Evolutionary conservation across 1,140 invertebrate species (phyloP).

Genomic region (Drosophila aff.): DNA sequence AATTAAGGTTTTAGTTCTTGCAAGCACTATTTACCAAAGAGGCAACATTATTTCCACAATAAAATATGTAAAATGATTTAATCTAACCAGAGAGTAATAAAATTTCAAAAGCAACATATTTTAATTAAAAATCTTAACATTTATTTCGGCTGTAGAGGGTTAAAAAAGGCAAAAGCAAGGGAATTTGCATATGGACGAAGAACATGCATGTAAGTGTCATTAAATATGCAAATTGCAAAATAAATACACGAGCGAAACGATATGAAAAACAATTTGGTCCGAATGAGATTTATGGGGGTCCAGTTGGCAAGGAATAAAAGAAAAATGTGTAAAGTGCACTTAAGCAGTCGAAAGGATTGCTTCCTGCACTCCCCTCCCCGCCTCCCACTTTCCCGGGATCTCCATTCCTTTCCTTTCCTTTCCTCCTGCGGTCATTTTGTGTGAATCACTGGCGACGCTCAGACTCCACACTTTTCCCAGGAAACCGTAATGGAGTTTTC

Average conservation of each 20-base stretch:
- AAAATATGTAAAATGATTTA: not conserved
- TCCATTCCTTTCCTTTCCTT: slow-evolving; percentile 3
- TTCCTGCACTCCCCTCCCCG: slow-evolving; percentile 20
- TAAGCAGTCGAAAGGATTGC: slow-evolving; percentile 72
- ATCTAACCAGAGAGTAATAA: too few species aligned
- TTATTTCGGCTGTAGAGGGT: slow-evolving; percentile 41
- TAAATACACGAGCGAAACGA: slow-evolving; percentile 54
- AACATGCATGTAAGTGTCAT: slow-evolving; percentile 75
- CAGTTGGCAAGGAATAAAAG: slow-evolving; percentile 60
- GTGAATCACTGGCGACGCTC: slow-evolving; percentile 62
- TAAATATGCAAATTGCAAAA: slow-evolving; percentile 80
- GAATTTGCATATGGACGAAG: slow-evolving; percentile 46
- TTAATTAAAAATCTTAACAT: not conserved
- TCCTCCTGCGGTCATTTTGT: slow-evolving; percentile 59
- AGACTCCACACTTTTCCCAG: slow-evolving; percentile 52
- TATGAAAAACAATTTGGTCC: slow-evolving; percentile 70
- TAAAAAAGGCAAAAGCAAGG: slow-evolving; percentile 12
- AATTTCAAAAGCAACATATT: not conserved
- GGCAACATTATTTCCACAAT: not conserved
- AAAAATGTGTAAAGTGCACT: slow-evolving; percentile 81
- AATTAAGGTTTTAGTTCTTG: not conserved
- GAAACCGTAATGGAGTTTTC: slow-evolving; percentile 84
- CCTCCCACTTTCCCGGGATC: not conserved
- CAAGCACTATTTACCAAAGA: not conserved
- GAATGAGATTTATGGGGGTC: slow-evolving; percentile 76